Evolutionary conservation across 2,888 invertebrate species (phyloP).

Genomic region (Halictus quadricinctus): DNA sequence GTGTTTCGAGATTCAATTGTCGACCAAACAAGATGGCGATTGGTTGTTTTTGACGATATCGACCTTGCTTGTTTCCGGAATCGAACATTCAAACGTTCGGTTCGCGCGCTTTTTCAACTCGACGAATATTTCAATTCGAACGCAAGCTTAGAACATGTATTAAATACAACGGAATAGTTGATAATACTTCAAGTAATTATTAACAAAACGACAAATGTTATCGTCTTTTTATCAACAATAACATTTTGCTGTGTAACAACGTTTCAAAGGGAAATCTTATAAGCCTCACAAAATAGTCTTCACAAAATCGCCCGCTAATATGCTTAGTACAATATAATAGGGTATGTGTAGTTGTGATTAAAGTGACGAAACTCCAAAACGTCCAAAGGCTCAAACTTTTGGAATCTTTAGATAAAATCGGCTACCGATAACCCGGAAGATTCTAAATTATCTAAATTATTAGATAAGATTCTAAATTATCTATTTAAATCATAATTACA

Average conservation of each 20-base stretch:
- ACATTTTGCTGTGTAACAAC: too few species aligned
- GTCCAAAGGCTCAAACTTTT: too few species aligned
- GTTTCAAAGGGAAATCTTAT: neutral
- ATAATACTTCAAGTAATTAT: neutral
- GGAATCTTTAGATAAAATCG: too few species aligned
- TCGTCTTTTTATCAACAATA: neutral
- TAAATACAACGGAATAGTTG: neutral
- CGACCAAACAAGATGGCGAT: constrained; percentile 68
- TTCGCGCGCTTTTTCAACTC: neutral
- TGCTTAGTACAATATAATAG: too few species aligned
- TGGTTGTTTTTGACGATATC: constrained; percentile 42
- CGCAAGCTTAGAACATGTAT: neutral
- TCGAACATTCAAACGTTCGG: constrained; percentile 48
- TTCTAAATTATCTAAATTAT: too few species aligned
- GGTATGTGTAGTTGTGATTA: too few species aligned
- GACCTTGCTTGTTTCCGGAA: constrained; percentile 41
- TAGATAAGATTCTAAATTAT: too few species aligned
- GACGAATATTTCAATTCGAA: neutral
- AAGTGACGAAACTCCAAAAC: too few species aligned
- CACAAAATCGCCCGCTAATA: neutral
- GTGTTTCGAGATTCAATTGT: constrained; percentile 71
- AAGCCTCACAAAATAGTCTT: neutral
- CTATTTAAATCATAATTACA: too few species aligned
- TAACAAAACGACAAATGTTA: neutral
- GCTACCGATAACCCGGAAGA: too few species aligned